Percentiles rank a stretch among this genome's conserved stretches.
Evolutionary conservation across 2,113 vertebrate species (phyloP).

Genomic region (Notarius quadriscutis): DNA sequence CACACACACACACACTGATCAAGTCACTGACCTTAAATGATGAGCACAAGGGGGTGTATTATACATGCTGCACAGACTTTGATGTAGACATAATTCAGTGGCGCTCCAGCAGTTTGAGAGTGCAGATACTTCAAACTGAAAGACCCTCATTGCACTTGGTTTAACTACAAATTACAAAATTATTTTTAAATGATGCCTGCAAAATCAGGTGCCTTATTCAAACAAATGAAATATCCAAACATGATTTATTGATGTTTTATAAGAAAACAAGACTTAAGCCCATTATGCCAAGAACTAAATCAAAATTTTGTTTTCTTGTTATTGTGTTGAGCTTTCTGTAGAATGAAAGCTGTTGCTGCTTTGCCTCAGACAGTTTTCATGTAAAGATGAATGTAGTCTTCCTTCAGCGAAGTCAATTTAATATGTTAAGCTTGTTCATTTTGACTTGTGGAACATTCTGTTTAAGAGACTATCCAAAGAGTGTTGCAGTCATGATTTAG

Average conservation of each 20-base stretch:
- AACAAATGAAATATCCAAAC: constrained; percentile 68
- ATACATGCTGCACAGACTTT: constrained; percentile 27
- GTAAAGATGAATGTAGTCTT: constrained; percentile 76
- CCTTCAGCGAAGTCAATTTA: constrained; percentile 63
- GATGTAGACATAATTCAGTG: constrained; percentile 29
- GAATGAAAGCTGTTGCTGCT: constrained; percentile 72
- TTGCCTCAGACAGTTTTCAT: constrained; percentile 58
- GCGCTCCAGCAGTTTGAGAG: constrained; percentile 19
- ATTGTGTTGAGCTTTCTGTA: constrained; percentile 58
- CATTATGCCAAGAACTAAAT: constrained; percentile 55
- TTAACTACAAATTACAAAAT: constrained; percentile 58
- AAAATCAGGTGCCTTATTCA: constrained; percentile 80
- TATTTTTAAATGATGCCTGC: constrained; percentile 76
- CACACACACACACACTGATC: background rate
- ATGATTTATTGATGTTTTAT: constrained; percentile 59
- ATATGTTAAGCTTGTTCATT: constrained; percentile 49
- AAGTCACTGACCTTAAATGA: constrained; percentile 38
- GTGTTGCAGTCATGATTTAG: constrained; percentile 51
- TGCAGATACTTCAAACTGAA: constrained; percentile 42
- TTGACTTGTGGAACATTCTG: constrained; percentile 45
- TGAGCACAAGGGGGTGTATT: constrained; percentile 49
- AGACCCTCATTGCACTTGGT: constrained; percentile 60
- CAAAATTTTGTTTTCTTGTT: constrained; percentile 36
- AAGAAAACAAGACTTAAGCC: constrained; percentile 46
- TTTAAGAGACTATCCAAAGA: constrained; percentile 58